Base-by-base conservation (phyloP, 2,888 invertebrate species). In the Chloroclystis v-ata region DNA sequence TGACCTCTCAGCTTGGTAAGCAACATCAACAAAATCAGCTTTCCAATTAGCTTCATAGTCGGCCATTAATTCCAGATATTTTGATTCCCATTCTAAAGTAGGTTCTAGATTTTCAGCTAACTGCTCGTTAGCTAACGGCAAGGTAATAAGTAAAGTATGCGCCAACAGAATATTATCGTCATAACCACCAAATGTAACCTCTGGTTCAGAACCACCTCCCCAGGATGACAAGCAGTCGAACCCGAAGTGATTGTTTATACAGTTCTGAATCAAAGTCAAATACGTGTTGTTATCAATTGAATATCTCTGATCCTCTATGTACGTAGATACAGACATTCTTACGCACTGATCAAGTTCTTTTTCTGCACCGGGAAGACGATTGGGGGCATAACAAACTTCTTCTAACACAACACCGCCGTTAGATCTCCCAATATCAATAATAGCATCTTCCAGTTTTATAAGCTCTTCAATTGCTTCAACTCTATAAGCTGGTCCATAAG, bases 201-300 rank as follows among this genome's bases (percentile, higher is more conserved):
- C 94, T 0, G 97, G 96, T 58, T 95, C 92, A 6, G 97, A 89
- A 1, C 97, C 97, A 1, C 97, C 98, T 24, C 97, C 97, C 84
- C 93, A 98, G 0, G 92, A 87, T 0, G 94, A 94, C 47, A 97
- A 79, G 73, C 98, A 99, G 52, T 57, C 66, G 0, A 84, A 59
- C 7, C 68, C 69, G 61, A 82, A 73, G 67, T 85, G 55, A 71
- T 83, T 69, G 62, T 89, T 72, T 45, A 89, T 49, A 75, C 89
- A 87, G 49, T 67, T 76, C 52, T 75, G 75, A 47, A 89, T 74
- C 11, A 38, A 64, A 28, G 57, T 61, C 8, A 89, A 68, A 60
- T 89, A 89, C 4, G 87, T 83, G 5, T 65, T 56, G 28, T 75
- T 72, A 45, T 90, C 82, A 40, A 94, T 90, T 9, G 70, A 58